Evolutionary conservation across 2,797 vertebrate species (phyloP).

Genomic region (Chaunax sp.): DNA sequence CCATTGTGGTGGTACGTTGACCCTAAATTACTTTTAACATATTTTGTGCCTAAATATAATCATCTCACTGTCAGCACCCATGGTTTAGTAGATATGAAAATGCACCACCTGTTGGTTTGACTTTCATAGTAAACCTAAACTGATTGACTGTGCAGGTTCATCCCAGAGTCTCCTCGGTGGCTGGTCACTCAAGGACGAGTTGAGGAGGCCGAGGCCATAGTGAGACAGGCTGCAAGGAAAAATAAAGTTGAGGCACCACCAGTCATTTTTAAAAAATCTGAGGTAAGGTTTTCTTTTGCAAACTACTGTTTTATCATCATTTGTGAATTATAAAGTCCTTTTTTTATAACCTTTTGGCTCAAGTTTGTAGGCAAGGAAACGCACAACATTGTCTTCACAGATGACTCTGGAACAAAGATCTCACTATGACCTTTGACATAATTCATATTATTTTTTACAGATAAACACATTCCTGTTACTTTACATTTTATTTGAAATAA

Average conservation of each 20-base stretch:
- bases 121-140: background rate
- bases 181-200: constrained; percentile 79
- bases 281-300: constrained; percentile 58
- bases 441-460: background rate
- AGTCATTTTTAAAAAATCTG: constrained; percentile 75
- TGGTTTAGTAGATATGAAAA: background rate
- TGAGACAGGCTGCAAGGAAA: constrained; percentile 78
- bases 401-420: too few species aligned
- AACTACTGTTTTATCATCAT: too few species aligned
- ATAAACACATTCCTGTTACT: constrained; percentile 10
- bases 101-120: background rate
- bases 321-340: too few species aligned
- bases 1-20: constrained; percentile 90
- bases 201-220: constrained; percentile 77
- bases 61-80: background rate
- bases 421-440: too few species aligned
- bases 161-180: constrained; percentile 85
- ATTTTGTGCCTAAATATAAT: background rate
- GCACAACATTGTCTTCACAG: too few species aligned
- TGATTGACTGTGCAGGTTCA: constrained; percentile 70
- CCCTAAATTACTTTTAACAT: rapidly evolving
- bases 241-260: constrained; percentile 75
- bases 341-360: too few species aligned
- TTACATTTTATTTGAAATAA: background rate
- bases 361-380: too few species aligned